Base-by-base conservation (phyloP, 2,888 invertebrate genomes). In the Amiota mariae region DNA sequence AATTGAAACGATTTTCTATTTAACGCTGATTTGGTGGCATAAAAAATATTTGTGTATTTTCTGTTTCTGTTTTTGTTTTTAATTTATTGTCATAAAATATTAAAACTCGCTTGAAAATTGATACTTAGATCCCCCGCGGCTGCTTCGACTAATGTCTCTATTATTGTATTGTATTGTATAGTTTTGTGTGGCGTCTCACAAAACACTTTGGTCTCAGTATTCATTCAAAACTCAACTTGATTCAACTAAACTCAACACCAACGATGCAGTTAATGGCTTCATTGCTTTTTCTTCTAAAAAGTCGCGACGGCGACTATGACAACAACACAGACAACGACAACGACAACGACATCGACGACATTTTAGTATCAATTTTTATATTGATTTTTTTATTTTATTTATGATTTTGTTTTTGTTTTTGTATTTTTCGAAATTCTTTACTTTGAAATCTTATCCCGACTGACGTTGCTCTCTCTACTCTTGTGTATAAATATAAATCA, bases 1-100 rank as follows among this genome's bases (percentile, higher is more conserved):
- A 85, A 87, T 81, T 82, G 80, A 86, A 84, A 86, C 81, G 80
- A 80, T 79, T 82, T 77, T 81, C 79, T n/a, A 8, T 54, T 46
- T 20, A 68, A 57, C 68, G 70, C 20, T n/a, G 48, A 57, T 68
- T 36, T 36, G 36, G 8, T 36, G 36, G 36, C 36, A 36, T 36
- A 36, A 36, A 36, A 36, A 36, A 36, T 36, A 71, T 63, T 36
- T 49, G 12, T 24, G 15, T 20, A 12, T 12, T 8, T n/a, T 20
- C 0, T 13, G 46, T 59, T 71, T 36, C 18, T 63, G 12, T 36
- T 36, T 63, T 51, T 51, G 54, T 12, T 8, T 51, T 51, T 51
- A 51, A 51, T 51, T 51, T 51, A 51, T 51, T 51, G 13, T n/a
- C 54, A 51, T 8, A 51, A n/a, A 11, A 51, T 11, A 11, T 13